Base-by-base conservation (phyloP, 2,888 invertebrate genomes). In the Blastobasis adustella region DNA sequence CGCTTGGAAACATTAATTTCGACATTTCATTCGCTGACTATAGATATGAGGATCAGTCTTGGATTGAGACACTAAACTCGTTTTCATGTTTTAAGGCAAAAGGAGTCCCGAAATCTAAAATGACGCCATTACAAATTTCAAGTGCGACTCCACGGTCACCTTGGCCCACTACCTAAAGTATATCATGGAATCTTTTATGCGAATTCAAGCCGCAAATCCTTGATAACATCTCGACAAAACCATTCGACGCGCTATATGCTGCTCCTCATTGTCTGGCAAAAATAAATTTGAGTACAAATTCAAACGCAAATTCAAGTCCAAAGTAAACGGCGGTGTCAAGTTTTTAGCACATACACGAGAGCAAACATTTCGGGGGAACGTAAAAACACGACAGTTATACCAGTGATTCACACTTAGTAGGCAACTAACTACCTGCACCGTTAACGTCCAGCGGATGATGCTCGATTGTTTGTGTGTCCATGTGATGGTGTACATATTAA, bases 331-430 rank as follows among this genome's bases (percentile, higher is more conserved):
- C 57, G 49, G 56, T 63, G 56, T 53, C 55, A 61, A 62, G 59
- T 65, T 76, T 64, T 84, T 84, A 81, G 78, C 82, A 74, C 66
- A 59, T 67, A 58, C 67, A 71, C 67, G 77, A 71, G 75, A 82
- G 72, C 70, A 79, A 82, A 83, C 70, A 77, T 62, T 74, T 71
- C 66, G 60, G 66, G 73, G 76, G 76, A 80, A 76, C 59, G 67
- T 66, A 74, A 79, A 79, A 82, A 79, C 73, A 73, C 56, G 73
- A 86, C 86, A 85, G 87, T 86, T 86, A 84, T 72, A 77, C 73
- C 66, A 71, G 69, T 86, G 85, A 86, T 75, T 87, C 83, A 85
- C 78, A 68, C 65, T 67, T 58, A 55, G 68, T 7, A 10, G 47
- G 47, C 71, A 23, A 23, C 23, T 23, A 66, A 67, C 76, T 76